These are phyloP conservation scores for Sogatella furcifera DNA, from an alignment of 1,140 invertebrate species.

Conservation along the genomic window DNA sequence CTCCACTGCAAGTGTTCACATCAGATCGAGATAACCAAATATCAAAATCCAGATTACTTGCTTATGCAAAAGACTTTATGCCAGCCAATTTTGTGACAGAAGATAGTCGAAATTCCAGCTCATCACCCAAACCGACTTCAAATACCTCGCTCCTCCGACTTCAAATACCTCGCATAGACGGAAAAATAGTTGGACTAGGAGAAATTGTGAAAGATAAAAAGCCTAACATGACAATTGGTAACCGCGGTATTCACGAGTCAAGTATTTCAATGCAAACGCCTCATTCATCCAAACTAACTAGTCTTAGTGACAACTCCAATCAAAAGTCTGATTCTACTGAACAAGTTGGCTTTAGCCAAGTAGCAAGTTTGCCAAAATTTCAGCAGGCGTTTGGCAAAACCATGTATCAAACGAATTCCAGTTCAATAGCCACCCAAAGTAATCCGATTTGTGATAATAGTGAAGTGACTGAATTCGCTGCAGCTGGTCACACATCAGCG, in stretches of 20 bases:
- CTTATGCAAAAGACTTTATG: no score
- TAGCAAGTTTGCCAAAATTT: conserved; percentile 52
- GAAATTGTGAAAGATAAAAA: no score
- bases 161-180: neutral
- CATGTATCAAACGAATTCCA: conserved; percentile 26
- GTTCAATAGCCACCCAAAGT: neutral
- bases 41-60: no score
- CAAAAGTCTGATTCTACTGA: neutral
- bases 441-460: no score
- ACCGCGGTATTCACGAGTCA: neutral
- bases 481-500: neutral
- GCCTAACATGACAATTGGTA: no score
- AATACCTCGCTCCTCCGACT: no score
- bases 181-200: neutral
- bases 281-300: neutral
- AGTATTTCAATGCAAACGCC: neutral
- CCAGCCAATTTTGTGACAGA: no score
- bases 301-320: neutral
- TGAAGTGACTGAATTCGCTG: no score
- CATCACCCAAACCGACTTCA: no score
- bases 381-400: conserved; percentile 66
- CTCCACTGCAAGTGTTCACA: no score
- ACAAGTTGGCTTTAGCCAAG: conserved; percentile 10
- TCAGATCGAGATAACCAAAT: no score
- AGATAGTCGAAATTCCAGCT: no score